These are phyloP conservation scores for Melinaea marsaeus DNA, from an alignment of 2,888 invertebrate species.

Conservation along the genomic window DNA sequence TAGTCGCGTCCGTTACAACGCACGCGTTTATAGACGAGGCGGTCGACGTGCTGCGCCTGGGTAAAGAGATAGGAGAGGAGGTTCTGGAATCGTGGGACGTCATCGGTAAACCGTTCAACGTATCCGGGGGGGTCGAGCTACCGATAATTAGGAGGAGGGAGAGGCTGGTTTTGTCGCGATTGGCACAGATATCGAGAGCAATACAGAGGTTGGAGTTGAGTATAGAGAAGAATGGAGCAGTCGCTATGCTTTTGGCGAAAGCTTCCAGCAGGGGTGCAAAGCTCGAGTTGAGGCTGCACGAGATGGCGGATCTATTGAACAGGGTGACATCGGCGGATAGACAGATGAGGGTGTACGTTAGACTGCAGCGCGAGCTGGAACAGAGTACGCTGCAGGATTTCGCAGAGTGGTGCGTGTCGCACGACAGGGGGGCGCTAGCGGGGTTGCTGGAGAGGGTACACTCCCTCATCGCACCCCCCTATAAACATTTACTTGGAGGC, in stretches of 20 bases:
- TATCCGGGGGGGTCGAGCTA: slow-evolving; percentile 74
- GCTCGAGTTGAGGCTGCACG: slow-evolving; percentile 79
- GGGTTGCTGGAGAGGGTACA: slow-evolving; percentile 82
- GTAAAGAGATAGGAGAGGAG: slow-evolving; percentile 79
- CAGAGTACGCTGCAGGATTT: slow-evolving; percentile 83
- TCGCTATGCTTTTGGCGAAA: slow-evolving; percentile 58
- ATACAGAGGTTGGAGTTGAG: slow-evolving; percentile 54
- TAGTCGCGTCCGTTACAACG: slow-evolving; percentile 48
- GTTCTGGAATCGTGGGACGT: slow-evolving; percentile 81
- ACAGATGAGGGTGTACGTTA: slow-evolving; percentile 79
- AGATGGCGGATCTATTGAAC: slow-evolving; percentile 78
- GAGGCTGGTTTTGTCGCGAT: slow-evolving; percentile 75
- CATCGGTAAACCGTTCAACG: slow-evolving; percentile 75
- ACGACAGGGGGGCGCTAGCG: slow-evolving; percentile 80
- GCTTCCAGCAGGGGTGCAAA: slow-evolving; percentile 61
- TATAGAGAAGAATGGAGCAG: slow-evolving; percentile 51
- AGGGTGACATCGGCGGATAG: slow-evolving; percentile 78
- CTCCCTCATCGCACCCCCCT: slow-evolving; percentile 76
- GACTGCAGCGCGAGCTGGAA: slow-evolving; percentile 75
- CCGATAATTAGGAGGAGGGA: slow-evolving; percentile 81
- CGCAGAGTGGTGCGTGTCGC: slow-evolving; percentile 83
- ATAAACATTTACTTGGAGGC: slow-evolving; percentile 60
- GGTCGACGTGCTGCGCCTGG: slow-evolving; percentile 77
- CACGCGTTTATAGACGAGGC: slow-evolving; percentile 77
- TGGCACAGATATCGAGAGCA: slow-evolving; percentile 52